These are phyloP conservation scores for Carpatolechia fugitivella DNA, from an alignment of 2,888 invertebrate species.

Conservation along the genomic window DNA sequence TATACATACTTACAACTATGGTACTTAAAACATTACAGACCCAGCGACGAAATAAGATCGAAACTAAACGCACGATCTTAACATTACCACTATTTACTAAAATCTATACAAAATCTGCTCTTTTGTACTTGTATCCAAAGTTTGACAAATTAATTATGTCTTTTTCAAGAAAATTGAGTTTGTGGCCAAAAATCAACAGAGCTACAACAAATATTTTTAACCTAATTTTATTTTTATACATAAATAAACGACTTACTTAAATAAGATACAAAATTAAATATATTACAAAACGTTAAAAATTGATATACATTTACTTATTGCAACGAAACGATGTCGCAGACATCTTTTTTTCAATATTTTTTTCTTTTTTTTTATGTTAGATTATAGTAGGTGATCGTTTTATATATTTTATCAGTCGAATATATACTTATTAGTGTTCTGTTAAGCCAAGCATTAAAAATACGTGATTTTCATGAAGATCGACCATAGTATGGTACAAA, in stretches of 20 bases:
- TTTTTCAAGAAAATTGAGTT: not conserved
- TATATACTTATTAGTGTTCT: conserved; percentile 29
- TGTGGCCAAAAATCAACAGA: not conserved
- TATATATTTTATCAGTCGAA: conserved; percentile 43
- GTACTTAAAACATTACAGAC: too few relatives aligned
- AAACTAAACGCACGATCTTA: too few relatives aligned
- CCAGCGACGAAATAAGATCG: too few relatives aligned
- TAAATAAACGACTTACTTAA: conserved; percentile 47
- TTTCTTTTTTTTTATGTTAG: conserved; percentile 30
- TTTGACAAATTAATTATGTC: not conserved
- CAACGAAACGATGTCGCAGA: conserved; percentile 57
- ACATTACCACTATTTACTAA: too few relatives aligned
- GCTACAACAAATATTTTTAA: not conserved
- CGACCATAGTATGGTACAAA: too few relatives aligned
- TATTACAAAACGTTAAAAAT: conserved; percentile 48
- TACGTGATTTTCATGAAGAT: not conserved
- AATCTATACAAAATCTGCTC: conserved; percentile 1
- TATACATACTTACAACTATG: too few relatives aligned
- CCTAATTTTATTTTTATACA: conserved; percentile 32
- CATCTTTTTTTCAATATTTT: conserved; percentile 36
- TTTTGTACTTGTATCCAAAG: conserved; percentile 11
- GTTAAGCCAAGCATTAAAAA: conserved; percentile 9
- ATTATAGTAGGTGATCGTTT: not conserved
- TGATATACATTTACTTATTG: conserved; percentile 58
- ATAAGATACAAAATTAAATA: conserved; percentile 36